Evolutionary conservation across 2,888 invertebrate species (phyloP).

Genomic region (Hirudinaria manillensis): DNA sequence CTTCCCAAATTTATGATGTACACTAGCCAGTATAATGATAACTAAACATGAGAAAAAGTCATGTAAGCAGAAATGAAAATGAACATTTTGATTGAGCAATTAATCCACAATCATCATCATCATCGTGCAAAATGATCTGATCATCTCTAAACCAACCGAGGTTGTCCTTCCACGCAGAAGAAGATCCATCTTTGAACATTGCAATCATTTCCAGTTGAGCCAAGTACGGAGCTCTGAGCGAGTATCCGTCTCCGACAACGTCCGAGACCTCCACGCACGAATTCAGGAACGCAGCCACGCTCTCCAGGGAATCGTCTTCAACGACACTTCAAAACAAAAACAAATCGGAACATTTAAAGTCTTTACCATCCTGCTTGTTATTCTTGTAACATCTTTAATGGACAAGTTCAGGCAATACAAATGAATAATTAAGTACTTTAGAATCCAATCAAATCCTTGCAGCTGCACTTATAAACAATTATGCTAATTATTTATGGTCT

Average conservation of each 20-base stretch:
- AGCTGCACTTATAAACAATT: background rate
- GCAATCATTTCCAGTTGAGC: slow-evolving; percentile 66
- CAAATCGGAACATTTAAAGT: background rate
- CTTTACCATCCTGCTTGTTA: too few relatives aligned
- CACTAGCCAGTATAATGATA: too few relatives aligned
- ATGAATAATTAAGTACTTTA: too few relatives aligned
- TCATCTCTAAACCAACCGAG: background rate
- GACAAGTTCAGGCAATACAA: too few relatives aligned
- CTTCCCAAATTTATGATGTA: too few relatives aligned
- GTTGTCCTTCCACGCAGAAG: slow-evolving; percentile 18
- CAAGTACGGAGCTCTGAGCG: slow-evolving; percentile 72
- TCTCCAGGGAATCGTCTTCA: slow-evolving; percentile 47
- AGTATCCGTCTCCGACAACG: background rate
- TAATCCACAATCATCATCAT: too few relatives aligned
- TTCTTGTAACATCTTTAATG: too few relatives aligned
- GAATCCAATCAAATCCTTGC: background rate
- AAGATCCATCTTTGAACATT: slow-evolving; percentile 40
- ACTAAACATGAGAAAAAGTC: too few relatives aligned
- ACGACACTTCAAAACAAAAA: background rate
- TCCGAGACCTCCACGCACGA: slow-evolving; percentile 41
- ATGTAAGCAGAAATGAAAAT: too few relatives aligned
- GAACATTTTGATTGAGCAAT: too few relatives aligned
- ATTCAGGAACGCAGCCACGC: slow-evolving; percentile 47
- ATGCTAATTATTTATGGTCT: background rate
- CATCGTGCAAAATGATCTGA: too few relatives aligned